Conservation (phyloP, 2,797 vertebrate genomes). For the Dicrostonyx torquatus region DNA sequence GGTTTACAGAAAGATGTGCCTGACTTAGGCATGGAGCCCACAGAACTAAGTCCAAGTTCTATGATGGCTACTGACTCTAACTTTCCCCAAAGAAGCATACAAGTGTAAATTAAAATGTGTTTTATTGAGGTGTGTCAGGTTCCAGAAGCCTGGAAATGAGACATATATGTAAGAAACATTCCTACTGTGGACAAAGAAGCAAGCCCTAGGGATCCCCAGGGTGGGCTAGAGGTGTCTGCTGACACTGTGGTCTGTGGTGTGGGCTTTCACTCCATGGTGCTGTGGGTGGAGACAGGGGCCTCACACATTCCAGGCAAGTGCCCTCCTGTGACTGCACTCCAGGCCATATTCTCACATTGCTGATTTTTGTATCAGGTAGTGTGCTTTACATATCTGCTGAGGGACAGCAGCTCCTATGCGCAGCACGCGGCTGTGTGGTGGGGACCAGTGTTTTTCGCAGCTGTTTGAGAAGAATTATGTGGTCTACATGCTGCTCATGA, state of each 20-base stretch:
- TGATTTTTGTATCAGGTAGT: neutral
- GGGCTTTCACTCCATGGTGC: neutral
- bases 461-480: neutral
- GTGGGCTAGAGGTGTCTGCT: neutral
- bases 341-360: neutral
- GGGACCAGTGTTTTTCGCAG: neutral
- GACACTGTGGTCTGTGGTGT: neutral
- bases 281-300: neutral
- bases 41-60: too few species aligned
- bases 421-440: neutral
- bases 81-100: neutral
- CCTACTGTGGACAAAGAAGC: neutral
- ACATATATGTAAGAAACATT: neutral
- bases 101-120: constrained; percentile 12
- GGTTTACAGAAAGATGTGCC: neutral
- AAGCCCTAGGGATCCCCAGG: neutral
- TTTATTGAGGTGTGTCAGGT: neutral
- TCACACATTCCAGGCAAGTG: neutral
- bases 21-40: neutral
- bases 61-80: neutral
- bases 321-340: neutral
- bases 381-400: neutral
- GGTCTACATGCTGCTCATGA: neutral
- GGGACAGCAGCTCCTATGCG: neutral
- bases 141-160: neutral